Base-by-base conservation (phyloP, 2,888 invertebrate genomes). In the Troides oblongomaculatus region DNA sequence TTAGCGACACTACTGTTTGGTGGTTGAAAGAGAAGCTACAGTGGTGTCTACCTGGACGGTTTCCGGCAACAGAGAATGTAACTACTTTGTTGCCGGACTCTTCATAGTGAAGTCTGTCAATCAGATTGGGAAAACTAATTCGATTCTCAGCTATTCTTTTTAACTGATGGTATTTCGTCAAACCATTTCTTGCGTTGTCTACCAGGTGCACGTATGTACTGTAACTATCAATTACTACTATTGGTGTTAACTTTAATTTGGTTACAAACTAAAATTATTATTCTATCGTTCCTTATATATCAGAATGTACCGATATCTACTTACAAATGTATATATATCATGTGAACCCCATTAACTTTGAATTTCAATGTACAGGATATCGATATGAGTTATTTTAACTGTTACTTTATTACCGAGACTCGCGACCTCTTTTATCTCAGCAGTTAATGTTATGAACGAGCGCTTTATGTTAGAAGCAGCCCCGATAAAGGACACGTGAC, bases 401-500 rank as follows among this genome's bases (percentile, higher is more conserved):
- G 50, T 30, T 57, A 63, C 63, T 68, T 68, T 68, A 63, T 63
- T 21, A 57, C 36, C 46, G 57, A 58, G 57, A 36, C 62, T n/a
- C 7, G 23, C 43, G 68, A 68, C 62, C 68, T 62, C 30, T 50
- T 1, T 3, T 68, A 68, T 68, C 68, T 58, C 10, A 30, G 25
- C 43, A 58, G 36, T 68, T 58, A 68, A 62, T 43, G 21, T 62
- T 63, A 58, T 68, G 46, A 68, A 68, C 57, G 46, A 68, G n/a
- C 53, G n/a, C 30, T 39, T 56, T 66, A 57, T 67, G 62, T 62
- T 62, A 43, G 18, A 57, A 62, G 66, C 30, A 39, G 43, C 43
- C 53, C 25, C 66, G 66, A 66, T 66, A 66, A 66, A 66, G 66
- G 66, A 66, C 50, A 66, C 58, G 60, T 60, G 30, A 53, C n/a